Evolutionary conservation across 2,797 vertebrate species (phyloP).

Genomic region (Eulemur rubriventer): DNA sequence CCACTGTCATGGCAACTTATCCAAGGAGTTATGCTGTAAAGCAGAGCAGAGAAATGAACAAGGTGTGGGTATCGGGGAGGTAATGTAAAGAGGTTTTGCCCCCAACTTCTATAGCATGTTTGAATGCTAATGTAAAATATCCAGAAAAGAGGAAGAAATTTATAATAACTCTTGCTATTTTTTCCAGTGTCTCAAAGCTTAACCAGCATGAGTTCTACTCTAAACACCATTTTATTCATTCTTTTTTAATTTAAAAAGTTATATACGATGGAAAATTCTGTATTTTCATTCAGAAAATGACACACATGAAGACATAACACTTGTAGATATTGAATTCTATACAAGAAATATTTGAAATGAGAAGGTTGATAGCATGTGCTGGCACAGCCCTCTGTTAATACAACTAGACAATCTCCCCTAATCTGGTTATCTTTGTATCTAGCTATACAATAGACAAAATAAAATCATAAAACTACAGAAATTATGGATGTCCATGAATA

Average conservation of each 20-base stretch:
- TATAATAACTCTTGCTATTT: background rate
- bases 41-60: background rate
- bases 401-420: background rate
- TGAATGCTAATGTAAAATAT: background rate
- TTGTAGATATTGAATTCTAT: background rate
- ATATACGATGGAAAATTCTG: background rate
- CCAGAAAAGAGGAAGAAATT: background rate
- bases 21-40: background rate
- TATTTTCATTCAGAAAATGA: slow-evolving; percentile 17
- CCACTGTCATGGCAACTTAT: background rate
- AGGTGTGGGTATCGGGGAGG: too few species aligned
- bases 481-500: background rate
- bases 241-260: background rate
- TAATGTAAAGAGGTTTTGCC: background rate
- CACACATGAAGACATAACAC: background rate
- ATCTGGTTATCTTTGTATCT: background rate
- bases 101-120: background rate
- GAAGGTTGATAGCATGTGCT: background rate
- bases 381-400: too few species aligned
- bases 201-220: background rate
- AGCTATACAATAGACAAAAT: background rate
- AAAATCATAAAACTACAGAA: background rate
- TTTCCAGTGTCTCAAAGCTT: background rate
- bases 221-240: background rate
- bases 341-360: background rate